A percentile compares a stretch with the other conserved stretches of the same genome.
phyloP scores from a whole-genome alignment of 2,113 vertebrate genomes.

The Cyanoliseus patagonus region DNA sequence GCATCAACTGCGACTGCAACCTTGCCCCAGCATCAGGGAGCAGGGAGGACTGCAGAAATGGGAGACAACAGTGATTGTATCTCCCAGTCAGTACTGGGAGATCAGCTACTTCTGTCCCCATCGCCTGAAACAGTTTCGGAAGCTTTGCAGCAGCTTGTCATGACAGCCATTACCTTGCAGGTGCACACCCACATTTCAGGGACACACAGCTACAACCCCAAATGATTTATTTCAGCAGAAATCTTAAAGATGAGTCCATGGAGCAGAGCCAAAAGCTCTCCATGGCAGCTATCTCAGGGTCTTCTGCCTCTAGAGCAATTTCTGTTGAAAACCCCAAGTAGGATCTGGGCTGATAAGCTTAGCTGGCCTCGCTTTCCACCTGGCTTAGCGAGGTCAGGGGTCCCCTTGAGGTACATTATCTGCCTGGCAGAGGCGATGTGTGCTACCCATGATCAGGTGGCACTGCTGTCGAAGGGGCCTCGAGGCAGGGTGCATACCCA shows the following conservation, averaged over 20 bases:
- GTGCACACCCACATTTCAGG: background rate
- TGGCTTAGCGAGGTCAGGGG: background rate
- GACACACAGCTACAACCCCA: background rate
- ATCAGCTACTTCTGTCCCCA: background rate
- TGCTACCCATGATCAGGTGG: background rate
- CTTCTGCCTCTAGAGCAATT: background rate
- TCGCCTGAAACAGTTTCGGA: background rate
- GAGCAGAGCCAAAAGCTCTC: background rate
- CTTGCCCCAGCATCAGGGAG: background rate
- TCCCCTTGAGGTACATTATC: background rate
- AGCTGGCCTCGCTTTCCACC: background rate
- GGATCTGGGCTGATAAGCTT: background rate
- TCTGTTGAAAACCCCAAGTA: background rate
- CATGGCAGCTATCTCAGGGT: background rate
- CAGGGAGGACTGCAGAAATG: background rate
- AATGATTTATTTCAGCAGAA: background rate
- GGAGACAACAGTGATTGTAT: background rate
- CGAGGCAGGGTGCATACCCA: background rate
- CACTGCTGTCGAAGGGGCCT: background rate
- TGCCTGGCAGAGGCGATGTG: accelerated
- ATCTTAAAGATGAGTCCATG: background rate
- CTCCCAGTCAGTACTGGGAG: background rate
- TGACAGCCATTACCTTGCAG: background rate
- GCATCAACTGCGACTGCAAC: background rate
- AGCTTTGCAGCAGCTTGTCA: background rate